Conservation (phyloP, 2,797 vertebrate species). For the Platalea minor region DNA sequence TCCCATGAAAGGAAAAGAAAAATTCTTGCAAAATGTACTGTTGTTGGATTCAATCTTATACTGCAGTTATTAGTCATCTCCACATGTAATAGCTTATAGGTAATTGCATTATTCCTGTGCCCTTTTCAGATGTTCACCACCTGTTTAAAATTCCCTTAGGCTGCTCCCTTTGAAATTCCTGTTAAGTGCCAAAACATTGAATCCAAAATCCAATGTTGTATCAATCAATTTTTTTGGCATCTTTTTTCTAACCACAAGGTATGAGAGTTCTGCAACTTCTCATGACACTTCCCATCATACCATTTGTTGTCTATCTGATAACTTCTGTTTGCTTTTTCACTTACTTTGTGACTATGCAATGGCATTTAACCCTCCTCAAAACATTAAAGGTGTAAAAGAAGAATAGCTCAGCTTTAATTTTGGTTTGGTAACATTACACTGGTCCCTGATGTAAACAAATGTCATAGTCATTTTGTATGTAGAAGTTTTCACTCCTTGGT, state of each 20-base stretch:
- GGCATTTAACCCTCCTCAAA: neutral
- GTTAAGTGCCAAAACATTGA: neutral
- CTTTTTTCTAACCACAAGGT: neutral
- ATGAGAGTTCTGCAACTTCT: neutral
- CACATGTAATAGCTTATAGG: neutral
- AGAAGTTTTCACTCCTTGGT: neutral
- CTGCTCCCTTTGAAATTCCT: neutral
- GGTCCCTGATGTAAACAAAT: neutral
- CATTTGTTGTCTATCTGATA: neutral
- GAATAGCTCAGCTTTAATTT: neutral
- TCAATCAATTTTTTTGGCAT: neutral
- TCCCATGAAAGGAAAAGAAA: neutral
- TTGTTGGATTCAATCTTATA: neutral
- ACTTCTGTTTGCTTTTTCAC: neutral
- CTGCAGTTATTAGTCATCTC: neutral
- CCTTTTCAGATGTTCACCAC: neutral
- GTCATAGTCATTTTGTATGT: neutral
- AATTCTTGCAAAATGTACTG: neutral
- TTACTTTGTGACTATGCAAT: neutral
- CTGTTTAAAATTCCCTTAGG: neutral
- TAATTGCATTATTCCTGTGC: neutral
- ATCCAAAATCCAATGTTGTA: neutral
- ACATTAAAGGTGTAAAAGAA: neutral
- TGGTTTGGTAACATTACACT: neutral
- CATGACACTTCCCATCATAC: rapidly evolving